Evolutionary conservation across 1,140 invertebrate species (phyloP).

Genomic region (Batillaria attramentaria): DNA sequence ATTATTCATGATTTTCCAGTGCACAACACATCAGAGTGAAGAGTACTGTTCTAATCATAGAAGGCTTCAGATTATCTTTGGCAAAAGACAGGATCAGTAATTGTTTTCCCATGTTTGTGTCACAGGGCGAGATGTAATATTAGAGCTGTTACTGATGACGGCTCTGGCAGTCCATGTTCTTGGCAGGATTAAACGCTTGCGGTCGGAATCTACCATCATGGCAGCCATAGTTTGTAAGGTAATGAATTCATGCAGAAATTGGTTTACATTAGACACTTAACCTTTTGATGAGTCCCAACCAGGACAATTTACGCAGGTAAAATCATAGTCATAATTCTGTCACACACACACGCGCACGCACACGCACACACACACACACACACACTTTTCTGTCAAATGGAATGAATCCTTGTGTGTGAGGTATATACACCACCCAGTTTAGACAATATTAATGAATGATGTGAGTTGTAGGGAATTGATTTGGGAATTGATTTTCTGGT

Average conservation of each 20-base stretch:
- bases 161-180: background rate
- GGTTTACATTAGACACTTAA: background rate
- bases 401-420: too few species aligned
- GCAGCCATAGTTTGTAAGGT: constrained; percentile 4
- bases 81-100: too few species aligned
- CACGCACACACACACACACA: background rate
- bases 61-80: background rate
- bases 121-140: background rate
- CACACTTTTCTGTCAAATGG: too few species aligned
- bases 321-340: background rate
- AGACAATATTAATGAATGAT: too few species aligned
- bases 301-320: too few species aligned
- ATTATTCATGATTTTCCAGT: too few species aligned
- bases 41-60: too few species aligned
- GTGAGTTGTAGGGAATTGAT: too few species aligned
- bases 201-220: constrained; percentile 9
- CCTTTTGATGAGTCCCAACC: background rate
- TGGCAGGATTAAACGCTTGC: background rate
- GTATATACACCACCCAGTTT: too few species aligned
- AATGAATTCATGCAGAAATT: background rate
- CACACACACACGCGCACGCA: background rate
- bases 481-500: too few species aligned
- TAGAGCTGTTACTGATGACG: background rate
- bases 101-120: background rate
- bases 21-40: too few species aligned